A percentile compares a stretch with the other conserved stretches of the same genome.
These are phyloP conservation scores for Aelia acuminata DNA, from an alignment of 2,888 invertebrate species.

Conservation along the genomic window DNA sequence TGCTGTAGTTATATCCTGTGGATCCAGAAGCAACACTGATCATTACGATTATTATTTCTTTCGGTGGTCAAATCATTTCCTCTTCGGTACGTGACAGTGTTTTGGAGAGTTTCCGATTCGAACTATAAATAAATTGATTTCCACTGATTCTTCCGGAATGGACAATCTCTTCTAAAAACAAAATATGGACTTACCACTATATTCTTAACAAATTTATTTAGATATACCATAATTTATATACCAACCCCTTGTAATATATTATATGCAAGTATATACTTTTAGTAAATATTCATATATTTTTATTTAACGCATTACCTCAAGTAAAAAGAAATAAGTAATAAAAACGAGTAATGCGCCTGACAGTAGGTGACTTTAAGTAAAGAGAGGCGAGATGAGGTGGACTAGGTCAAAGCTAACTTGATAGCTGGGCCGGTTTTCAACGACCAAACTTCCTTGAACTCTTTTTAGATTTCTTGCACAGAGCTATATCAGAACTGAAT, in stretches of 20 bases:
- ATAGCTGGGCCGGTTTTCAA: neutral
- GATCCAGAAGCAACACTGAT: neutral
- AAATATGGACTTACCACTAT: no score
- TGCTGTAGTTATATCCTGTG: neutral
- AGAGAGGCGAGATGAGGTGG: neutral
- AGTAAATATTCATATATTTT: no score
- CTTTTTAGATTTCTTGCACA: neutral
- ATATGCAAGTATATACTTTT: no score
- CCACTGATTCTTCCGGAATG: no score
- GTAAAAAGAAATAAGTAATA: no score
- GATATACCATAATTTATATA: no score
- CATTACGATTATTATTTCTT: neutral
- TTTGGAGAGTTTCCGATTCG: neutral
- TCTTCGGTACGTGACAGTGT: neutral
- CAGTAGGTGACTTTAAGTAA: neutral
- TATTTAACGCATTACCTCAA: no score
- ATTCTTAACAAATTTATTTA: no score
- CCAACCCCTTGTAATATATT: no score
- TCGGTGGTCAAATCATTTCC: neutral
- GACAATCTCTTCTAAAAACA: no score
- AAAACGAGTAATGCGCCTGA: no score
- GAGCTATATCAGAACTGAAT: neutral
- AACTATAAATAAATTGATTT: neutral
- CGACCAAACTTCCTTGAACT: constrained; percentile 36
- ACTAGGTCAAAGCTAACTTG: constrained; percentile 47